Evolutionary conservation across 2,113 vertebrate genomes (phyloP).

Genomic region (human): GRCh38 chr3:59732001-59732500

Average conservation of each 20-base stretch:
- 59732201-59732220: too few relatives aligned
- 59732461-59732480: neutral
- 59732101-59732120: neutral
- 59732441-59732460: neutral
- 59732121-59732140: neutral
- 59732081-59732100: neutral
- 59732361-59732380: neutral
- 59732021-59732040: neutral
- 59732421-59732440: too few relatives aligned
- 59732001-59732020: neutral
- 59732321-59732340: neutral
- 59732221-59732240: neutral
- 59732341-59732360: neutral
- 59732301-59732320: fast-evolving
- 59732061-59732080: neutral
- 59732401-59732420: neutral
- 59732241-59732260: neutral
- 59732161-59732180: neutral
- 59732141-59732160: neutral
- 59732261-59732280: neutral
- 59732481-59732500: neutral
- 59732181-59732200: fast-evolving
- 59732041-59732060: neutral
- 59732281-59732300: neutral
- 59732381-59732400: neutral